phyloP scores from a whole-genome alignment of 2,113 vertebrate species.

The Pardalotus punctatus region DNA sequence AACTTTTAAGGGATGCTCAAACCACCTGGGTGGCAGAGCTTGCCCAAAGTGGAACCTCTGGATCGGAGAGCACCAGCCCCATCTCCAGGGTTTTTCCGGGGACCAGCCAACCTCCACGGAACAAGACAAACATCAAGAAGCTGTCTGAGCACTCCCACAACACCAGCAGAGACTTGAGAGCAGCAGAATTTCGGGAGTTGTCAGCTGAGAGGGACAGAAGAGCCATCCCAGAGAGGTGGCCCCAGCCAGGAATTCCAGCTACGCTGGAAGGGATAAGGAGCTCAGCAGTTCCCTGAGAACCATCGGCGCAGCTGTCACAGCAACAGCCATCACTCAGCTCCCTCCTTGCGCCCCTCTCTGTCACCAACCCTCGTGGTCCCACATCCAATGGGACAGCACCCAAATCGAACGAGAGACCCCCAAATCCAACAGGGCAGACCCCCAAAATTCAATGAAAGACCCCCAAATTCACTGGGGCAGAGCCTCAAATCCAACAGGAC shows the following conservation, averaged over 20 bases:
- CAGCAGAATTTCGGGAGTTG: background rate
- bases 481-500: background rate
- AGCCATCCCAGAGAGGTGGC: background rate
- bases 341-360: background rate
- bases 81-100: background rate
- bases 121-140: background rate
- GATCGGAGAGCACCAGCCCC: background rate
- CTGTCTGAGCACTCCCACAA: background rate
- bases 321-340: background rate
- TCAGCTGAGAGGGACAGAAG: background rate
- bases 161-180: background rate
- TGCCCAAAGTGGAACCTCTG: background rate
- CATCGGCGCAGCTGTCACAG: background rate
- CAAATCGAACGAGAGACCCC: background rate
- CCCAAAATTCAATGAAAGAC: background rate
- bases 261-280: background rate
- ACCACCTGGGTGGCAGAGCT: accelerated
- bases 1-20: background rate
- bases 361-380: background rate
- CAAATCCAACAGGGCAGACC: background rate
- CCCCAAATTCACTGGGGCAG: background rate
- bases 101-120: accelerated
- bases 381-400: background rate
- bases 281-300: background rate
- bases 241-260: background rate